These are phyloP conservation scores for Octodon degus DNA, from an alignment of 2,113 vertebrate species.

Conservation along the genomic window DNA sequence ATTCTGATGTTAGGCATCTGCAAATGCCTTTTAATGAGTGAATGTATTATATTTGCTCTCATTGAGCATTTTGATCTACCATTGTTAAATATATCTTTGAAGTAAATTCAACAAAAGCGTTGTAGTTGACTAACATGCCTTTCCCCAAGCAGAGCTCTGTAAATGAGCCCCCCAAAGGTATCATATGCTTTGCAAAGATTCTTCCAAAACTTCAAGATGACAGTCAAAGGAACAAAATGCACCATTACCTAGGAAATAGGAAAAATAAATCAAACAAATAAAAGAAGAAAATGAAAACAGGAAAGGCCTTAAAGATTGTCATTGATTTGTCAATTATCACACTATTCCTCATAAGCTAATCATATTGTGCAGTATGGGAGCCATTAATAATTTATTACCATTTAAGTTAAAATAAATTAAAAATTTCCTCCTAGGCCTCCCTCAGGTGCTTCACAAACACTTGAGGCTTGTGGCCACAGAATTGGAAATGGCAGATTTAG, in stretches of 20 bases:
- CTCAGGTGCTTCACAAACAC: not conserved
- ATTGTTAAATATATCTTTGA: not conserved
- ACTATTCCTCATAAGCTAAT: not conserved
- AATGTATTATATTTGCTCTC: not conserved
- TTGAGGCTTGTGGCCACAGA: not conserved
- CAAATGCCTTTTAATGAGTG: not conserved
- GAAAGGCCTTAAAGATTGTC: not conserved
- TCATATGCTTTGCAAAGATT: not conserved
- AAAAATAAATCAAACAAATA: not conserved
- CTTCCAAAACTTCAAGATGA: constrained; percentile 2
- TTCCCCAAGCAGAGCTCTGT: not conserved
- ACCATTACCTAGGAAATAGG: not conserved
- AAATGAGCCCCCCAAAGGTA: not conserved
- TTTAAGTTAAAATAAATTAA: constrained; percentile 4
- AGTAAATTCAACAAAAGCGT: not conserved
- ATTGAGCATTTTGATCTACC: not conserved
- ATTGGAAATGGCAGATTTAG: not conserved
- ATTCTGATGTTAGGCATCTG: not conserved
- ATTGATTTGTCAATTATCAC: not conserved
- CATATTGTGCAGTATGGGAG: accelerated
- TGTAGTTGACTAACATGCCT: not conserved
- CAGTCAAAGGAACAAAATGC: not conserved
- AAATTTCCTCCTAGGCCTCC: not conserved
- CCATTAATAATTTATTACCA: not conserved
- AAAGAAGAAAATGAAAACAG: not conserved